Evolutionary conservation across 2,113 vertebrate genomes (phyloP).

Genomic region (Toxostoma redivivum): DNA sequence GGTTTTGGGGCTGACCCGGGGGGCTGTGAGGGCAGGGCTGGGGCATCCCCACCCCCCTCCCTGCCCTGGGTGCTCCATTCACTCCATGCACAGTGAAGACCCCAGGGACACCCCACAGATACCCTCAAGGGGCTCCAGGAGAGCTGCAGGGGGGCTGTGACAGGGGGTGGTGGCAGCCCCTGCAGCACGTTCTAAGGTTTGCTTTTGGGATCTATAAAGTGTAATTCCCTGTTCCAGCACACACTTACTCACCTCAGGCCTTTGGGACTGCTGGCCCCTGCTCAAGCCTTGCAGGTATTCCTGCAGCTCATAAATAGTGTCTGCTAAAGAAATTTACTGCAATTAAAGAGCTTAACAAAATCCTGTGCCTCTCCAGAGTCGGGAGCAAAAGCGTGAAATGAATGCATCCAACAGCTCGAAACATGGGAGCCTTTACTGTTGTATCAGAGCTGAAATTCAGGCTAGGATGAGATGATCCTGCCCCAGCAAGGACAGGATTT

Average conservation of each 20-base stretch:
- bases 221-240: background rate
- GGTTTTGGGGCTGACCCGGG: background rate
- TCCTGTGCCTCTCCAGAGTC: background rate
- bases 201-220: background rate
- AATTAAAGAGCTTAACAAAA: background rate
- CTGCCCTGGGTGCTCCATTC: rapidly evolving
- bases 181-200: background rate
- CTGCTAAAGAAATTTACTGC: background rate
- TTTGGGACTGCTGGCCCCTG: background rate
- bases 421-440: background rate
- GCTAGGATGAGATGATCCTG: background rate
- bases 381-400: background rate
- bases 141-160: background rate
- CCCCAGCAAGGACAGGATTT: background rate
- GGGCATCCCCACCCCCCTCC: background rate
- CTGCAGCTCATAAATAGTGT: background rate
- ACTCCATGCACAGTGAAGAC: rapidly evolving
- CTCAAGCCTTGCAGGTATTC: background rate
- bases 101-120: too few relatives aligned
- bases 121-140: background rate
- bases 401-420: background rate
- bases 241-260: background rate
- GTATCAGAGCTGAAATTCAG: background rate
- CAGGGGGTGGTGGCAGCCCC: background rate
- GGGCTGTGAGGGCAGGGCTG: background rate